phyloP scores from a whole-genome alignment of 2,797 vertebrate species.

The Arrhamphus sclerolepis region DNA sequence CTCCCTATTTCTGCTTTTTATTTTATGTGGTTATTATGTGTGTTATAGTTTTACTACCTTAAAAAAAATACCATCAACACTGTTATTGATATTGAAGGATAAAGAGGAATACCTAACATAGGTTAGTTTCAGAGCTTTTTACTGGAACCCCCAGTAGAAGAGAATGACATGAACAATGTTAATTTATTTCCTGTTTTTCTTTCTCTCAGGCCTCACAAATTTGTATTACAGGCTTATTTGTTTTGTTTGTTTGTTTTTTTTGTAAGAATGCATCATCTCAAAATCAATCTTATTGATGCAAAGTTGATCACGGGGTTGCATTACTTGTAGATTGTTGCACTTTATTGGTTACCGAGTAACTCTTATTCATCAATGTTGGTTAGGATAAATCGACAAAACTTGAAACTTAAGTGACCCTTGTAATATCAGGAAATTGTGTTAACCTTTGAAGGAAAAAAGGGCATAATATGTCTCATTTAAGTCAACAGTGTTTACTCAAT shows the following conservation, averaged over 20 bases:
- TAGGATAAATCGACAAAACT: too few relatives aligned
- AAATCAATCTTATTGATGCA: background rate
- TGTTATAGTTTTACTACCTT: background rate
- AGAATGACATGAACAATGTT: too few relatives aligned
- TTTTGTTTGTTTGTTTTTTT: too few relatives aligned
- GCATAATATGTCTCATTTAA: background rate
- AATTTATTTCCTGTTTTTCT: too few relatives aligned
- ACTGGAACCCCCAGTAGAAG: too few relatives aligned
- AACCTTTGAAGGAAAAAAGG: too few relatives aligned
- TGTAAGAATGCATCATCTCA: background rate
- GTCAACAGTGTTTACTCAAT: slow-evolving; percentile 23
- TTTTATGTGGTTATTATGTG: background rate
- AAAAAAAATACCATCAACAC: background rate
- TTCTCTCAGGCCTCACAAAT: background rate
- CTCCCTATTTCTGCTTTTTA: slow-evolving; percentile 1
- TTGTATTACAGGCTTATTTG: background rate
- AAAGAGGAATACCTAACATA: background rate
- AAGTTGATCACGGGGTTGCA: background rate
- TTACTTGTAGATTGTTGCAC: background rate
- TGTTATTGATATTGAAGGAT: slow-evolving; percentile 6
- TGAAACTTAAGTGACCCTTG: too few relatives aligned
- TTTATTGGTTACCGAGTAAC: background rate
- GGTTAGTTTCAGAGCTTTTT: too few relatives aligned
- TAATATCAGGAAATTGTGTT: too few relatives aligned
- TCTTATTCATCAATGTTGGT: too few relatives aligned